A percentile compares a stretch with the other conserved stretches of the same genome.
These are phyloP conservation scores for Conomelus anceps DNA, from an alignment of 2,888 invertebrate genomes.

Conservation along the genomic window DNA sequence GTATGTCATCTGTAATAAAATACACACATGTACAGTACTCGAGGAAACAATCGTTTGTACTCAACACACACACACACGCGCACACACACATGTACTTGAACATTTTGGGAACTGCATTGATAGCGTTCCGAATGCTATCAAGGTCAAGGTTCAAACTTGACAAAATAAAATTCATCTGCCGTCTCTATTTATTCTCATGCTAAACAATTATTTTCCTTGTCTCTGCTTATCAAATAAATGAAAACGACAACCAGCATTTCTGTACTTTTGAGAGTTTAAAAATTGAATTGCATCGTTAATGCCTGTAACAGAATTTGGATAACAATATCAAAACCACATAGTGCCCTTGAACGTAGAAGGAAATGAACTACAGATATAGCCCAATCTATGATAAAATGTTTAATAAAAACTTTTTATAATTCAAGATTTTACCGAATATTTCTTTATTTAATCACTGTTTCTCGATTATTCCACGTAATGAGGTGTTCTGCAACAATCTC, in stretches of 20 bases:
- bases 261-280: too few relatives aligned
- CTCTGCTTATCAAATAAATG: background rate
- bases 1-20: background rate
- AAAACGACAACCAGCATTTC: background rate
- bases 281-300: background rate
- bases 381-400: background rate
- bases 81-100: background rate
- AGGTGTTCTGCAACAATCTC: too few relatives aligned
- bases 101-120: background rate
- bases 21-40: too few relatives aligned
- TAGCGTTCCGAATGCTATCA: background rate
- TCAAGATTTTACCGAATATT: background rate
- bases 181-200: background rate
- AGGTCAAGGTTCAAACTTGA: background rate
- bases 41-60: too few relatives aligned
- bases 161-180: background rate
- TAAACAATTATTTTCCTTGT: background rate
- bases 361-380: background rate
- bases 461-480: too few relatives aligned
- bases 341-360: background rate
- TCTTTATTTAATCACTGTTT: too few relatives aligned
- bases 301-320: background rate
- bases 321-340: background rate
- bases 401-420: background rate
- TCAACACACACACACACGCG: too few relatives aligned